Evolutionary conservation across 2,113 vertebrate species (phyloP).

Genomic region (Myrmecophaga tridactyla): DNA sequence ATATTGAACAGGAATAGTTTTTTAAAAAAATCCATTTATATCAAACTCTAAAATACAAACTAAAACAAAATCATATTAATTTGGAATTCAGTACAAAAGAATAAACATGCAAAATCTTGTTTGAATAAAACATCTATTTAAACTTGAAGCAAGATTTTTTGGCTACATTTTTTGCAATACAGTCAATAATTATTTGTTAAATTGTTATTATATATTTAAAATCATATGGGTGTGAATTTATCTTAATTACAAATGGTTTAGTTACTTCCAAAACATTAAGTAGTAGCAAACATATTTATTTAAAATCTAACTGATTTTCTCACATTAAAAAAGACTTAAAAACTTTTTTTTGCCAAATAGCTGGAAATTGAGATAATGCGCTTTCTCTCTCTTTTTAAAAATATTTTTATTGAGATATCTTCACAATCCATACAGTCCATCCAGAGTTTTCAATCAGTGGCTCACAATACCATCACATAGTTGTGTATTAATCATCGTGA

Average conservation of each 20-base stretch:
- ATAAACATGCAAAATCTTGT: neutral
- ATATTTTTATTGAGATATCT: too few relatives aligned
- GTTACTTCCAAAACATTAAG: too few relatives aligned
- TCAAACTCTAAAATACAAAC: slow-evolving; percentile 33
- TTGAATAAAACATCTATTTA: slow-evolving; percentile 23
- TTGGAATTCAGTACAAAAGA: slow-evolving; percentile 37
- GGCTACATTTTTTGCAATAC: slow-evolving; percentile 16
- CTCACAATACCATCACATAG: too few relatives aligned
- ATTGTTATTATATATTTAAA: slow-evolving; percentile 18
- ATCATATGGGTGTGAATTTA: neutral
- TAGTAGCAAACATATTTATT: too few relatives aligned
- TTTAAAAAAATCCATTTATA: slow-evolving; percentile 17
- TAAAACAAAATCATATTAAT: slow-evolving; percentile 34
- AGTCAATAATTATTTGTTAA: slow-evolving; percentile 21
- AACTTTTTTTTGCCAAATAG: neutral
- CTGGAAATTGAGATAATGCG: slow-evolving; percentile 6
- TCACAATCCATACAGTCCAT: too few relatives aligned
- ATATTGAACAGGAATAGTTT: slow-evolving; percentile 36
- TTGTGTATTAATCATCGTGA: too few relatives aligned
- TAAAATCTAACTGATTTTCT: slow-evolving; percentile 33
- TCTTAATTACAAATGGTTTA: slow-evolving; percentile 10
- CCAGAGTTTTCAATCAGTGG: too few relatives aligned
- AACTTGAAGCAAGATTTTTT: slow-evolving; percentile 28
- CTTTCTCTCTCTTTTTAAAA: too few relatives aligned
- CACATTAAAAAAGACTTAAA: too few relatives aligned